Conservation (phyloP, 2,888 invertebrate genomes). For the Melipona beecheii region DNA sequence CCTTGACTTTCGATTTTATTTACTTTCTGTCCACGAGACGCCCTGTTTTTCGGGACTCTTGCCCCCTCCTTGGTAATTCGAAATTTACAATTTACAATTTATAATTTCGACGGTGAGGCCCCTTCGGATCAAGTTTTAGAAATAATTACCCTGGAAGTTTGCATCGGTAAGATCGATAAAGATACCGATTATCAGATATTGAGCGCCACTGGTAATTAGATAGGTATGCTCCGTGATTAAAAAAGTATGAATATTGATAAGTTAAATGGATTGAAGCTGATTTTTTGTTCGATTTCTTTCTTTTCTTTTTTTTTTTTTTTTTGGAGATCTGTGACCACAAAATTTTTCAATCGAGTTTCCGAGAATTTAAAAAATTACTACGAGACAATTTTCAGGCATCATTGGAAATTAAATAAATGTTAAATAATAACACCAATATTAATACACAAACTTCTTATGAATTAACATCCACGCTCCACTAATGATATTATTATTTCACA, state of each 20-base stretch:
- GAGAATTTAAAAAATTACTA: not conserved
- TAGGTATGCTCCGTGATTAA: not conserved
- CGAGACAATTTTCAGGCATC: not conserved
- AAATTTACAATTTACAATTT: slow-evolving; percentile 8
- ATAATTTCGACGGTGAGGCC: not conserved
- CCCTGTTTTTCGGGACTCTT: not conserved
- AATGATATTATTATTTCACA: too few species aligned
- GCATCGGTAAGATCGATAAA: slow-evolving; percentile 2
- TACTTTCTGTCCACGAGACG: slow-evolving; percentile 4
- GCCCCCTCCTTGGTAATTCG: not conserved
- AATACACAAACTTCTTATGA: too few species aligned
- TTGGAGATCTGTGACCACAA: not conserved
- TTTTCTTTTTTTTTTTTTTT: not conserved
- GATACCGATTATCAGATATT: not conserved
- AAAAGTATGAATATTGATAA: not conserved
- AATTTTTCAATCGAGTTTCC: not conserved
- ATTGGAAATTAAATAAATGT: too few species aligned
- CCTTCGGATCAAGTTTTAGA: not conserved
- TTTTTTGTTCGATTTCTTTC: not conserved
- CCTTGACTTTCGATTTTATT: slow-evolving; percentile 22
- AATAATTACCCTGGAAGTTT: not conserved
- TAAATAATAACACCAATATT: too few species aligned
- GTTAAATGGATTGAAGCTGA: not conserved
- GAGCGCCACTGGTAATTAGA: not conserved
- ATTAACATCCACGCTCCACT: too few species aligned